These are phyloP conservation scores for Trididemnum clinides DNA, from an alignment of 23 tunicate genomes.

Conservation along the genomic window DNA sequence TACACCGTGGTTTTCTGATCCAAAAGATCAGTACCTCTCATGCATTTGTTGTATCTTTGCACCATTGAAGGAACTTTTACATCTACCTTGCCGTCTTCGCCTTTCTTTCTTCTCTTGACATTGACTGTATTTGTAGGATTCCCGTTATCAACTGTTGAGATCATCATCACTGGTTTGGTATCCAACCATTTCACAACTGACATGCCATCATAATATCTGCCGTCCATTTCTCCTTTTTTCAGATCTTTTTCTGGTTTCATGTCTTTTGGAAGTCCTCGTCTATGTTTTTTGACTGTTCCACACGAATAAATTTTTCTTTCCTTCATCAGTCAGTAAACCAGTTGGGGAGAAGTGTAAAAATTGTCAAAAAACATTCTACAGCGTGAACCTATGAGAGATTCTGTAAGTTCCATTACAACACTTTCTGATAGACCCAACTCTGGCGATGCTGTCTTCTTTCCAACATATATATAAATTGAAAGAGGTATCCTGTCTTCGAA, in stretches of 20 bases:
- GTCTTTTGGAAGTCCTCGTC: constrained; percentile 1
- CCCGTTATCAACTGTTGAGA: constrained; percentile 2
- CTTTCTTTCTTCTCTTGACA: neutral
- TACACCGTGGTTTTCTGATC: constrained; percentile 8
- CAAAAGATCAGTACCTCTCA: constrained; percentile 20
- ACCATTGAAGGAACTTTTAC: constrained; percentile 7
- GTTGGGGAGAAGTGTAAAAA: constrained; percentile 11
- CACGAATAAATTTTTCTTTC: neutral
- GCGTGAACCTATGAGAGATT: neutral
- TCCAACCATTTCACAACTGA: constrained; percentile 2
- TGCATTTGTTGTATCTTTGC: constrained; percentile 2
- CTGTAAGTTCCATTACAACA: constrained; percentile 19
- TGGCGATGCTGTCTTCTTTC: neutral
- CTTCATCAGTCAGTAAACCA: constrained; percentile 9
- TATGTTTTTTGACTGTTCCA: neutral
- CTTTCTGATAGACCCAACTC: neutral
- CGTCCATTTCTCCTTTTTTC: neutral
- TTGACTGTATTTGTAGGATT: neutral
- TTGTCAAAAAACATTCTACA: constrained; percentile 15
- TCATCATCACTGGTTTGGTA: constrained; percentile 1
- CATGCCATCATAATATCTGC: constrained; percentile 9
- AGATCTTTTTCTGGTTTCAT: neutral
- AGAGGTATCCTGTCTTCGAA: constrained; percentile 20
- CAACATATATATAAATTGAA: constrained; percentile 3
- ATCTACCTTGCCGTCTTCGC: neutral